Evolutionary conservation across 2,888 invertebrate species (phyloP).

Genomic region (Sclerodermus sp.): DNA sequence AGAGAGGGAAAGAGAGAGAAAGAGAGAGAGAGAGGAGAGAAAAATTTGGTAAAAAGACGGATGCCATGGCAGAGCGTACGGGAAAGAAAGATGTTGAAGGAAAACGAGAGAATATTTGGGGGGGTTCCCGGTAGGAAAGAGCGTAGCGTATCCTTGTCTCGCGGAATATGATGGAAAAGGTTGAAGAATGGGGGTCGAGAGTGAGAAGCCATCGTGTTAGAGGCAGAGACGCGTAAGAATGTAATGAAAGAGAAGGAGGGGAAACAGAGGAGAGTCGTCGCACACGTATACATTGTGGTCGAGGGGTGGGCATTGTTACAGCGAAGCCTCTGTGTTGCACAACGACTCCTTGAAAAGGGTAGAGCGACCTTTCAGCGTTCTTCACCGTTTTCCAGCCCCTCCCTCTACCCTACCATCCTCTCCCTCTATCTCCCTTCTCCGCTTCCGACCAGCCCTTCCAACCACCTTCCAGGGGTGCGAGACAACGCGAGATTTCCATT

Average conservation of each 20-base stretch:
- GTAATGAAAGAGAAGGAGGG: not conserved
- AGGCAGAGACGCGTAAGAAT: not conserved
- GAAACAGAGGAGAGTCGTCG: conserved; percentile 16
- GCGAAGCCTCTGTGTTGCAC: conserved; percentile 23
- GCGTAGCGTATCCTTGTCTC: not conserved
- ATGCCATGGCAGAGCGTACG: no score
- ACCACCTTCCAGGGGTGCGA: no score
- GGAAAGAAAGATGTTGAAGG: no score
- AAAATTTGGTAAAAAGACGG: conserved; percentile 12
- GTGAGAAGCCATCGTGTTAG: not conserved
- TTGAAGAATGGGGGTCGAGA: not conserved
- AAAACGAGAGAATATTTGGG: no score
- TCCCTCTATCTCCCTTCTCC: not conserved
- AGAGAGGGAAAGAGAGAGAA: conserved; percentile 4
- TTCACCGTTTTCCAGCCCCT: not conserved
- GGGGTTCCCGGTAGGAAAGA: no score
- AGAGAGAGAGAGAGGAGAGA: conserved; percentile 18
- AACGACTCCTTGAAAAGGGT: conserved; percentile 32
- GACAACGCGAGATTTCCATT: conserved; percentile 21
- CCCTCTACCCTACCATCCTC: not conserved
- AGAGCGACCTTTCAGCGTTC: conserved; percentile 37
- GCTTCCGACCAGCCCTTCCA: no score
- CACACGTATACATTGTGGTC: conserved; percentile 10
- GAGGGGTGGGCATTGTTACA: conserved; percentile 26
- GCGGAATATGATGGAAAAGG: not conserved